Base-by-base conservation (phyloP, 2,797 vertebrate genomes). In the Scarus forsteni region DNA sequence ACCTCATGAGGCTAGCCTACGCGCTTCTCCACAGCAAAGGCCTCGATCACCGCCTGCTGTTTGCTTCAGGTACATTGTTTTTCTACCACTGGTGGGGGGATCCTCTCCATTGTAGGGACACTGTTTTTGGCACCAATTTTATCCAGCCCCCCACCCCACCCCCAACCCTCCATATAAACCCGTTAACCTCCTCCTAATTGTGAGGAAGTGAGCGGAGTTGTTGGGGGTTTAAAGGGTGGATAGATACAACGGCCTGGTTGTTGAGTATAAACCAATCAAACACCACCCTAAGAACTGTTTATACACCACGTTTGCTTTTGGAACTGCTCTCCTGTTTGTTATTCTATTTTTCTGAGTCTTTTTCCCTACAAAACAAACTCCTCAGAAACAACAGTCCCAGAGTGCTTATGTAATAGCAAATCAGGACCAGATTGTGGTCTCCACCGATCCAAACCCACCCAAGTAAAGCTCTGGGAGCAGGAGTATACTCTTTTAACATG, bases 401-500 rank as follows among this genome's bases (percentile, higher is more conserved):
- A 77, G 75, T 10, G 39, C 78, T 93, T 93, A 88, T 86, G 78
- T 68, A 91, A 94, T 67, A 67, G 73, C 48, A 90, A 93, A 94
- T 87, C 76, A 75, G 70, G 86, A 92, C 77, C 92, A 94, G 87
- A 93, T 69, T 85, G 60, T 57, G 36, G 67, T 55, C 55, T 77
- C 45, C 52, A 48, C 16, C 60, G 62, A 56, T 79, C 70, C 75
- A 81, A 92, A 84, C 72, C 75, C 72, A 90, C 86, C 84, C 83
- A 83, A 80, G 70, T 60, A 45, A 77, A 63, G 70, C 59, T 80
- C 19, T 83, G 78, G 58, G 72, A 84, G 52, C 49, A 36, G 5
- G n/a, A 59, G 44, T 84, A 16, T 34, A 43, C 64, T 75, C 27
- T 66, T 53, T 75, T 68, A 63, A 63, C 36, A 42, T 76, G 48